A percentile compares a stretch with the other conserved stretches of the same genome.
Conservation (phyloP, 1,140 invertebrate species). For the Planococcus citri region DNA sequence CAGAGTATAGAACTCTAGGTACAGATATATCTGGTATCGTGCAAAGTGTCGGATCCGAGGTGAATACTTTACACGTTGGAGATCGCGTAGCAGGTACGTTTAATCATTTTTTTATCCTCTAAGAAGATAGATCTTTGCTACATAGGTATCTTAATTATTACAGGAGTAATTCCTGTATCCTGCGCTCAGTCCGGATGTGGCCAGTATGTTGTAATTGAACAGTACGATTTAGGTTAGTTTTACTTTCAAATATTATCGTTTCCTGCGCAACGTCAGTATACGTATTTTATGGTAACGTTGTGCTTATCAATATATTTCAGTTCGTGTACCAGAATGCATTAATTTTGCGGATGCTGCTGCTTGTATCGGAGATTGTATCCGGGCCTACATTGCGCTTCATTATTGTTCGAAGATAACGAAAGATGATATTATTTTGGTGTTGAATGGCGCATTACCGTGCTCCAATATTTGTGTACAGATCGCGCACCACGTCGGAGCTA, state of each 20-base stretch:
- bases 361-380: slow-evolving; percentile 37
- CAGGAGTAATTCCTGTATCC: slow-evolving; percentile 38
- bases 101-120: too few relatives aligned
- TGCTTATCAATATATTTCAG: slow-evolving; percentile 29
- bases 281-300: too few relatives aligned
- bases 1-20: slow-evolving; percentile 32
- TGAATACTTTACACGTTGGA: slow-evolving; percentile 34
- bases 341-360: slow-evolving; percentile 38
- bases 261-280: too few relatives aligned
- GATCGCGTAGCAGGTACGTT: slow-evolving; percentile 37
- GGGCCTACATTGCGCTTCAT: slow-evolving; percentile 39
- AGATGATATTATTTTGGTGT: slow-evolving; percentile 38
- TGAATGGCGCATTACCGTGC: slow-evolving; percentile 39
- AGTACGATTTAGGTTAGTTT: slow-evolving; percentile 41
- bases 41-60: slow-evolving; percentile 33
- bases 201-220: slow-evolving; percentile 36
- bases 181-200: slow-evolving; percentile 37
- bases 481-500: slow-evolving; percentile 38
- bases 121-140: too few relatives aligned
- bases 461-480: slow-evolving; percentile 37
- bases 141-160: too few relatives aligned
- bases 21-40: slow-evolving; percentile 38
- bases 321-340: slow-evolving; percentile 36
- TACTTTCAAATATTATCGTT: too few relatives aligned
- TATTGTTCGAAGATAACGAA: slow-evolving; percentile 37